A percentile compares a stretch with the other conserved stretches of the same genome.
Evolutionary conservation across 2,113 vertebrate species (phyloP).

Genomic region (Eublepharis macularius): DNA sequence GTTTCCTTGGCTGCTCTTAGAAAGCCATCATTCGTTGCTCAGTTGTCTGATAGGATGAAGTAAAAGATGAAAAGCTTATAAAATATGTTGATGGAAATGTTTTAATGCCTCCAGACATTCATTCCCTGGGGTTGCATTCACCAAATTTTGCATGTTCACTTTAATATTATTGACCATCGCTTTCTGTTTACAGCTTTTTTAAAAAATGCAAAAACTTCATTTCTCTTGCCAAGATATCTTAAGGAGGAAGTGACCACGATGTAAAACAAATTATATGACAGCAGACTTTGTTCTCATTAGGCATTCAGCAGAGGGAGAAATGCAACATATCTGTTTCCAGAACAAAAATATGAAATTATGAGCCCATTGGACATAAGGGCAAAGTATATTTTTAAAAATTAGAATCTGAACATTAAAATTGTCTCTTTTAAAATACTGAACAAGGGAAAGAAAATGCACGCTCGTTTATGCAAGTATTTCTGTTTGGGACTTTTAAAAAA

Average conservation of each 20-base stretch:
- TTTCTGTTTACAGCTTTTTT: neutral
- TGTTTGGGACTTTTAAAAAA: constrained; percentile 3
- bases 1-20: too few species aligned
- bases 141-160: too few species aligned
- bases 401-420: neutral
- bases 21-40: too few species aligned
- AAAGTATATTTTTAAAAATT: neutral
- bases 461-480: neutral
- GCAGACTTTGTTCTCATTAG: neutral
- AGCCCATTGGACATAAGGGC: neutral
- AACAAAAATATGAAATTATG: neutral
- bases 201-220: neutral
- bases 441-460: neutral
- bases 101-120: too few species aligned
- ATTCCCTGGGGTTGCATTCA: too few species aligned
- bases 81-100: too few species aligned
- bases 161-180: neutral
- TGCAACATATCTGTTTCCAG: neutral
- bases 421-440: neutral
- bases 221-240: neutral
- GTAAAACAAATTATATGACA: neutral
- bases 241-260: neutral
- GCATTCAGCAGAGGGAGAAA: neutral
- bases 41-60: too few species aligned
- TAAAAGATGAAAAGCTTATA: too few species aligned